Evolutionary conservation across 2,888 invertebrate species (phyloP).

Genomic region (Julus scandinavius): DNA sequence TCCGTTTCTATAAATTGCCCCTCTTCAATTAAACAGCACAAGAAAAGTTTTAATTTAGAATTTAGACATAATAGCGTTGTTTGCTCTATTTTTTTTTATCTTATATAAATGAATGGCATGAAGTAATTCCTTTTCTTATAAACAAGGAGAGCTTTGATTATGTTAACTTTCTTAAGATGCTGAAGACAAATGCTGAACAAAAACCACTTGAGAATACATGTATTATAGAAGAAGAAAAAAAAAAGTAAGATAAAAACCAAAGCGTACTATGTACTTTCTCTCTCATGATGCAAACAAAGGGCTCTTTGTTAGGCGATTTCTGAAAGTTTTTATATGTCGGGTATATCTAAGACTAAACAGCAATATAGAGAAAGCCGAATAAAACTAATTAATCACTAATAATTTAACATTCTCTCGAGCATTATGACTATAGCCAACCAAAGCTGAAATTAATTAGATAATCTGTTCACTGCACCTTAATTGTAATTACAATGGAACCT

Average conservation of each 20-base stretch:
- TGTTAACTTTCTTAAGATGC: conserved; percentile 27
- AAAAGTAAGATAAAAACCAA: background rate
- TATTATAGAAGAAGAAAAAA: background rate
- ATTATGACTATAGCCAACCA: too few relatives aligned
- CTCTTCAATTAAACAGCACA: conserved; percentile 7
- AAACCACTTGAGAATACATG: conserved; percentile 19
- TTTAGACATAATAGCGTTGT: conserved; percentile 33
- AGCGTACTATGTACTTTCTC: background rate
- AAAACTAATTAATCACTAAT: background rate
- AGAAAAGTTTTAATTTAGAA: conserved; percentile 1
- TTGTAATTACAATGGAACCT: too few relatives aligned
- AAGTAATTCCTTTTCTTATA: conserved; percentile 33
- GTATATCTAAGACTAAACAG: background rate
- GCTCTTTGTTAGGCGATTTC: conserved; percentile 16
- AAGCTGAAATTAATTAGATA: too few relatives aligned
- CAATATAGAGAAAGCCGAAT: background rate
- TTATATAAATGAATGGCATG: background rate
- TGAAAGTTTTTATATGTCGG: background rate
- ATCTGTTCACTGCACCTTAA: too few relatives aligned
- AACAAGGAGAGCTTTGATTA: conserved; percentile 33
- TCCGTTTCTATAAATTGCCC: conserved; percentile 8
- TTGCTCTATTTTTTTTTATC: conserved; percentile 12
- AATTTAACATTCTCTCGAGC: too few relatives aligned
- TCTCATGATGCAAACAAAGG: conserved; percentile 10
- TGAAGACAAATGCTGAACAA: conserved; percentile 33